Percentiles rank a stretch among this genome's conserved stretches.
Conservation (phyloP, 2,888 invertebrate genomes). For the Omphaloscelis lunosa region DNA sequence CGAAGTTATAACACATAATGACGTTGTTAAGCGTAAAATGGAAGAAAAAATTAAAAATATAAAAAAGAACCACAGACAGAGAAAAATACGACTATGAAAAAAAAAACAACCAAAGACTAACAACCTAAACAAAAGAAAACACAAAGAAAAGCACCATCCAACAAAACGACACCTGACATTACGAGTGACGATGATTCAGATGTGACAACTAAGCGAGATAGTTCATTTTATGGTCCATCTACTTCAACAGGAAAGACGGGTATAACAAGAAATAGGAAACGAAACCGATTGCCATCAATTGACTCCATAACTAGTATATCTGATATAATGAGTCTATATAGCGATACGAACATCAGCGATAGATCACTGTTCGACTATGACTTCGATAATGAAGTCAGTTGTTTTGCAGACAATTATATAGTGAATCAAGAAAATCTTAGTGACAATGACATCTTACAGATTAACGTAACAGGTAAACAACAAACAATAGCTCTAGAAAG, state of each 20-base stretch:
- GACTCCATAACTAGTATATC: conserved; percentile 12
- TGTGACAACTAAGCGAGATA: conserved; percentile 2
- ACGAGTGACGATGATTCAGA: conserved; percentile 15
- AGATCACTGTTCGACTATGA: no score
- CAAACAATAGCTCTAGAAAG: no score
- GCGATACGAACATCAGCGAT: not conserved
- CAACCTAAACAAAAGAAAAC: no score
- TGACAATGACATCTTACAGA: no score
- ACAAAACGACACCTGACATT: conserved; percentile 21
- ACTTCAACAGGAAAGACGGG: conserved; percentile 28
- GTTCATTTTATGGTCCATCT: conserved; percentile 12
- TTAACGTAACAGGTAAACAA: no score
- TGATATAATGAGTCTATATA: conserved; percentile 3
- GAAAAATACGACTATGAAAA: no score
- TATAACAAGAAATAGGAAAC: conserved; percentile 13
- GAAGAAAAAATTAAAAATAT: conserved; percentile 7
- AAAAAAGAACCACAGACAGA: no score
- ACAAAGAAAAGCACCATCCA: no score
- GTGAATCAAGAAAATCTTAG: no score
- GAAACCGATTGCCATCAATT: conserved; percentile 17
- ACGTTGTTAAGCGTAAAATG: conserved; percentile 4
- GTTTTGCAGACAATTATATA: no score
- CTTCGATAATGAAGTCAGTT: no score
- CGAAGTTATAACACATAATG: conserved; percentile 11
- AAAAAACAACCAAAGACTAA: no score